phyloP scores from a whole-genome alignment of 2,797 vertebrate genomes.

The Ambastaia sidthimunki region DNA sequence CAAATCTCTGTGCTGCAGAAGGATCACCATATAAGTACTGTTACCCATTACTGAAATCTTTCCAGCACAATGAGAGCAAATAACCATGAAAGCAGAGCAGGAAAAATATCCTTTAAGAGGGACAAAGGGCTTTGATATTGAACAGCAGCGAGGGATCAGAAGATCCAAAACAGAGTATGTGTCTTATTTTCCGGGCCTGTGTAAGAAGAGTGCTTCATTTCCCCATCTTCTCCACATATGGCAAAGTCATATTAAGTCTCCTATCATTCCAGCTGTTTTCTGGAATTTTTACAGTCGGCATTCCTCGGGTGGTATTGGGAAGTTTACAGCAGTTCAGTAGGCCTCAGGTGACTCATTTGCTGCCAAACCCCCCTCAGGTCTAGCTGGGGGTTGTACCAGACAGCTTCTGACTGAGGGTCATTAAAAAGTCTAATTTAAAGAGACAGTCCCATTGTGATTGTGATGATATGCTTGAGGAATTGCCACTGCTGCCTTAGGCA shows the following conservation, averaged over 20 bases:
- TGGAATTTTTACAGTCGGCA: constrained; percentile 55
- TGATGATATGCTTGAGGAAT: constrained; percentile 3
- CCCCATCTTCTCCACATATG: constrained; percentile 56
- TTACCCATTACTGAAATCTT: constrained; percentile 36
- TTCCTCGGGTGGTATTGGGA: constrained; percentile 20
- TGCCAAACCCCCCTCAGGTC: constrained; percentile 18
- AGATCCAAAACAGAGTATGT: constrained; percentile 20
- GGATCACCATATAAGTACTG: constrained; percentile 40
- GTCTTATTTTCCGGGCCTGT: constrained; percentile 31
- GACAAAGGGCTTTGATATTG: constrained; percentile 42
- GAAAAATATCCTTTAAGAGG: constrained; percentile 19
- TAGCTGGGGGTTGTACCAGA: neutral
- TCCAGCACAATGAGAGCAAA: constrained; percentile 36
- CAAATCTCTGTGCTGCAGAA: constrained; percentile 24
- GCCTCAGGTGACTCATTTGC: constrained; percentile 6
- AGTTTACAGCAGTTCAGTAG: constrained; percentile 22
- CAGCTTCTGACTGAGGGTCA: constrained; percentile 18
- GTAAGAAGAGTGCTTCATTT: constrained; percentile 30
- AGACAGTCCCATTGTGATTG: neutral
- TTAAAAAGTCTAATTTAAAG: constrained; percentile 11
- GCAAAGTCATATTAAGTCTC: constrained; percentile 50
- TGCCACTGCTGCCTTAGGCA: neutral
- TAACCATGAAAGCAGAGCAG: constrained; percentile 33
- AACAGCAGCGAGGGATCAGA: constrained; percentile 31
- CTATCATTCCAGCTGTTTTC: constrained; percentile 55